Evolutionary conservation across 2,113 vertebrate species (phyloP).

Genomic region (Megaceryle maxima): DNA sequence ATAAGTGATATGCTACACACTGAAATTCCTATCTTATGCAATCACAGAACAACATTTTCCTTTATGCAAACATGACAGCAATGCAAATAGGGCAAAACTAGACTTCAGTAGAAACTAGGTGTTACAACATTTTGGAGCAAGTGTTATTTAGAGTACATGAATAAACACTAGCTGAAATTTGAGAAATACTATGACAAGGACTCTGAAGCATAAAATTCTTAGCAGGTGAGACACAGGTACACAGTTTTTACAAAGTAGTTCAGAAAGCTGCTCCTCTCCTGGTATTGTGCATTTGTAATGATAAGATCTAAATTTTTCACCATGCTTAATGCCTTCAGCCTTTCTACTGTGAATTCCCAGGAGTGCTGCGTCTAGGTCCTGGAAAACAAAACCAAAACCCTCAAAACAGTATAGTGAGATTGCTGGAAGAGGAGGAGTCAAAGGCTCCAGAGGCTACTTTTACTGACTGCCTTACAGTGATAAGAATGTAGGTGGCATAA

Average conservation of each 20-base stretch:
- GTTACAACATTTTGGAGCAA: background rate
- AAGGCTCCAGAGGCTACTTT: background rate
- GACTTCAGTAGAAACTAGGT: background rate
- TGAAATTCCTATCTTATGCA: background rate
- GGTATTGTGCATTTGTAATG: background rate
- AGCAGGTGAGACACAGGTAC: background rate
- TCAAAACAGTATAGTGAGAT: background rate
- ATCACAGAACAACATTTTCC: background rate
- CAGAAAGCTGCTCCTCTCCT: accelerated
- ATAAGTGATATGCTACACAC: background rate
- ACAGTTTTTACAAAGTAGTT: background rate
- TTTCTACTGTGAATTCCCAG: background rate
- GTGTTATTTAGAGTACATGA: background rate
- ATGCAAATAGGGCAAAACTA: background rate
- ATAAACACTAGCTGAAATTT: background rate
- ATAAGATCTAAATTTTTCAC: background rate
- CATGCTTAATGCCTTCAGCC: background rate
- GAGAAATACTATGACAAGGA: background rate
- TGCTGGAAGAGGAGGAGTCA: background rate
- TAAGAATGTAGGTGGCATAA: background rate
- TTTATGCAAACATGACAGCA: background rate
- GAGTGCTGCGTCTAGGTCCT: background rate
- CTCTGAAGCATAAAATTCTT: background rate
- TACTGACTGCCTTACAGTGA: background rate
- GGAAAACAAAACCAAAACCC: background rate